Evolutionary conservation across 2,888 invertebrate species (phyloP).

Genomic region (Andrena haemorrhoa): DNA sequence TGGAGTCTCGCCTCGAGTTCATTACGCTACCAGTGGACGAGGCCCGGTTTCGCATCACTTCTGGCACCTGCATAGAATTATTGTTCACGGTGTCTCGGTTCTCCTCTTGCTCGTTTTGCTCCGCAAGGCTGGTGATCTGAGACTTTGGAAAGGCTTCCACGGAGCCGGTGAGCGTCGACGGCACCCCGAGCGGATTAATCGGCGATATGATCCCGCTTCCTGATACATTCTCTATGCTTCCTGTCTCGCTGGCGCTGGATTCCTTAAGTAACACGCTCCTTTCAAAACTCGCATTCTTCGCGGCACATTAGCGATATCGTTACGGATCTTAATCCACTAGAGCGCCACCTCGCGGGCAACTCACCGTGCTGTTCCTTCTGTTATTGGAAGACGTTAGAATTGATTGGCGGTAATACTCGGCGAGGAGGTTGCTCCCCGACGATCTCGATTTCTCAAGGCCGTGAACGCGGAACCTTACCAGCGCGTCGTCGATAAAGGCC

Average conservation of each 20-base stretch:
- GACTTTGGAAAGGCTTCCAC: constrained; percentile 78
- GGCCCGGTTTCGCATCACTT: constrained; percentile 84
- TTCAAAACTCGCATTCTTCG: background rate
- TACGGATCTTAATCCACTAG: no score
- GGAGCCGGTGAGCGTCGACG: constrained; percentile 76
- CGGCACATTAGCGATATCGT: no score
- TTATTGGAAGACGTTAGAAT: constrained; percentile 72
- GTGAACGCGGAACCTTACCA: constrained; percentile 92
- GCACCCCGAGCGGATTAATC: constrained; percentile 73
- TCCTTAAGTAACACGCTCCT: constrained; percentile 69
- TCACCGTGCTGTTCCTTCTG: constrained; percentile 81
- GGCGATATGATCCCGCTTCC: constrained; percentile 82
- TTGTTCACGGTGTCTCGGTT: constrained; percentile 67
- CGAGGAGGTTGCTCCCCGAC: constrained; percentile 86
- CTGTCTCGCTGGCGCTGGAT: constrained; percentile 80
- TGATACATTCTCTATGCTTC: constrained; percentile 81
- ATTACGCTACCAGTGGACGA: constrained; percentile 85
- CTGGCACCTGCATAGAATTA: constrained; percentile 77
- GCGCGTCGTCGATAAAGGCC: constrained; percentile 95
- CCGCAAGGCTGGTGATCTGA: constrained; percentile 59
- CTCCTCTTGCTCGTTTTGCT: constrained; percentile 71
- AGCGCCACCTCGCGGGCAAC: constrained; percentile 16
- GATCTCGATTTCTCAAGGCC: constrained; percentile 90
- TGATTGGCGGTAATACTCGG: constrained; percentile 83
- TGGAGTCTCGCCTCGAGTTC: constrained; percentile 79